Base-by-base conservation (phyloP, 1,140 invertebrate species). In the Aphelenchoides avenae region DNA sequence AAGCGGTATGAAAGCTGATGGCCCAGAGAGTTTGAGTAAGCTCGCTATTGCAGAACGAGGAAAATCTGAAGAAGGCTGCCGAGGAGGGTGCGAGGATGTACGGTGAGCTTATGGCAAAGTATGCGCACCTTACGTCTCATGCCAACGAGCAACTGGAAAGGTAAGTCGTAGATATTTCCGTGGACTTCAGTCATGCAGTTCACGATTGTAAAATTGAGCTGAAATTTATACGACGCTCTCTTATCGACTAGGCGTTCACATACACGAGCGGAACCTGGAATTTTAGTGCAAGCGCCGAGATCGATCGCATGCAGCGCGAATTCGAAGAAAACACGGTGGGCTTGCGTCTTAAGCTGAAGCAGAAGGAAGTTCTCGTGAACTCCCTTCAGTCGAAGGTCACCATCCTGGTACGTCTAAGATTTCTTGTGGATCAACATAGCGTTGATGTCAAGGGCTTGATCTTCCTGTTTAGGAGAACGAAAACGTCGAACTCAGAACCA, bases 1-100 rank as follows among this genome's bases (percentile, higher is more conserved):
- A 60, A 52, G 63, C 60, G 34, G 57, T 60, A 44, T 26, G n/a
- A 18, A 4, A 22, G n/a, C n/a, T n/a, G n/a, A n/a, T n/a, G n/a
- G n/a, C n/a, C n/a, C n/a, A n/a, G n/a, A n/a, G n/a, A n/a, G n/a
- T n/a, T n/a, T n/a, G n/a, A n/a, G n/a, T n/a, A n/a, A n/a, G n/a
- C n/a, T n/a, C n/a, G n/a, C n/a, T n/a, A n/a, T 64, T 63, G n/a
- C 39, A 60, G 57, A 60, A 46, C 27, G 57, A 60, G 42, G 57
- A 60, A 20, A 36, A 41, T 24, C 36, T 60, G 27, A 60, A 60
- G 27, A 64, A 18, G 30, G 55, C 9, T 7, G 13, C 27, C 13
- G 57, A 64, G 27, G 57, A 60, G n/a, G 57, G 63, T 13, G 43
- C 43, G 6, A 46, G 43, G 7, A 60, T 50, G 31, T 60, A 60